A percentile compares a stretch with the other conserved stretches of the same genome.
Conservation (phyloP, 2,797 vertebrate genomes). For the Petrocephalus sullivani region DNA sequence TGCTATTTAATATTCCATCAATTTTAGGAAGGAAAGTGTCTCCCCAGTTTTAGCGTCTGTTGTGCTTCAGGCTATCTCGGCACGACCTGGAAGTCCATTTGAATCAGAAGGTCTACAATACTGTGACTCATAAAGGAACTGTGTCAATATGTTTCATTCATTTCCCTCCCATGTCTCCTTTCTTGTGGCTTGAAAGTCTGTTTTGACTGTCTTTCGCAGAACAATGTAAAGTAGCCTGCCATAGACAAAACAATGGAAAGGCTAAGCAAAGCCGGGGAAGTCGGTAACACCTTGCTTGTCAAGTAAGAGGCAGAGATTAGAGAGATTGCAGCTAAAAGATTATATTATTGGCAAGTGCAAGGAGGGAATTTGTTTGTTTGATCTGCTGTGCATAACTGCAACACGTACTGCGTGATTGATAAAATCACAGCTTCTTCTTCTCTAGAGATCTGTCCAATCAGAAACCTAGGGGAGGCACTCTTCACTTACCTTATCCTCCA, state of each 20-base stretch:
- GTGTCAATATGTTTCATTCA: background rate
- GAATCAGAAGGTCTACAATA: background rate
- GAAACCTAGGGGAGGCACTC: background rate
- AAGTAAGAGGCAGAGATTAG: background rate
- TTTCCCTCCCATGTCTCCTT: background rate
- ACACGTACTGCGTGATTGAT: conserved; percentile 14
- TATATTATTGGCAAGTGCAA: conserved; percentile 7
- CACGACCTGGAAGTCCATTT: background rate
- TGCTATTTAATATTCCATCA: background rate
- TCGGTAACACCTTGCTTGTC: background rate
- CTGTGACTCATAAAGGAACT: background rate
- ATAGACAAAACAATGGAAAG: background rate
- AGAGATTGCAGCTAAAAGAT: background rate
- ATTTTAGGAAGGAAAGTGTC: background rate
- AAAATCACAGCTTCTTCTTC: background rate
- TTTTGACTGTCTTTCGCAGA: conserved; percentile 18
- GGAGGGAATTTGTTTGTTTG: conserved; percentile 14
- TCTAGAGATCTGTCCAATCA: background rate
- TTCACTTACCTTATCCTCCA: conserved; percentile 79
- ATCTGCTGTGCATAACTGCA: background rate
- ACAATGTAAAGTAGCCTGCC: background rate
- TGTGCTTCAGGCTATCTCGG: background rate
- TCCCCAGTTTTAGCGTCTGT: too few relatives aligned
- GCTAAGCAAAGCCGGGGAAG: background rate
- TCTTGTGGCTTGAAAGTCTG: background rate